A percentile compares a stretch with the other conserved stretches of the same genome.
These are phyloP conservation scores for Mactra quadrangularis DNA, from an alignment of 1,140 invertebrate species.

Conservation along the genomic window DNA sequence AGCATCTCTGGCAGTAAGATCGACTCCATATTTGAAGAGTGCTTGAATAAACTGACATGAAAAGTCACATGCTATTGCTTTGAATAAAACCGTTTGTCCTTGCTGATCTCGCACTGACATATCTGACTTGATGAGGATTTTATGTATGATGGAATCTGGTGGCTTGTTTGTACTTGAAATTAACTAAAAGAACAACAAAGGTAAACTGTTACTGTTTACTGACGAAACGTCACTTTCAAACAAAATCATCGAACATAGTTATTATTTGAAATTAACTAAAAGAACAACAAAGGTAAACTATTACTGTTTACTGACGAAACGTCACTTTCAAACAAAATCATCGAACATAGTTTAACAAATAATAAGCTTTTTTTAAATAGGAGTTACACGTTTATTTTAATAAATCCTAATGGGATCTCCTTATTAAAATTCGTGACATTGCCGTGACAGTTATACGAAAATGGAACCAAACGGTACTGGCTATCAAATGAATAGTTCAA, in stretches of 20 bases:
- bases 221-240: background rate
- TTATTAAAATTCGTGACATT: too few species aligned
- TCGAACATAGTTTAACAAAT: background rate
- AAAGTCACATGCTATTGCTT: conserved; percentile 58
- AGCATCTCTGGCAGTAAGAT: conserved; percentile 59
- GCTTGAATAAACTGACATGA: conserved; percentile 52
- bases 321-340: background rate
- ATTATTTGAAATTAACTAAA: conserved; percentile 38
- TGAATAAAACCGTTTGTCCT: conserved; percentile 63
- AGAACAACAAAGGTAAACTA: background rate
- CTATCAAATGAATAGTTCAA: too few species aligned
- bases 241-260: background rate
- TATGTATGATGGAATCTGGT: conserved; percentile 55
- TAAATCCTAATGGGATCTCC: too few species aligned
- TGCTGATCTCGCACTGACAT: conserved; percentile 53
- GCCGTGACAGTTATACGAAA: too few species aligned
- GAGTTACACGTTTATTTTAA: too few species aligned
- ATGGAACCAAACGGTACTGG: too few species aligned
- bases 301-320: background rate
- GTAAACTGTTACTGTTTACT: background rate
- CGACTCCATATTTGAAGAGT: conserved; percentile 63
- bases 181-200: conserved; percentile 20
- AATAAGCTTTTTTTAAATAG: background rate
- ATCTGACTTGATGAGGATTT: conserved; percentile 55
- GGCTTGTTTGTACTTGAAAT: conserved; percentile 18